Percentiles rank a stretch among this genome's conserved stretches.
Evolutionary conservation across 2,113 vertebrate genomes (phyloP).

Genomic region (Arvicanthis niloticus): DNA sequence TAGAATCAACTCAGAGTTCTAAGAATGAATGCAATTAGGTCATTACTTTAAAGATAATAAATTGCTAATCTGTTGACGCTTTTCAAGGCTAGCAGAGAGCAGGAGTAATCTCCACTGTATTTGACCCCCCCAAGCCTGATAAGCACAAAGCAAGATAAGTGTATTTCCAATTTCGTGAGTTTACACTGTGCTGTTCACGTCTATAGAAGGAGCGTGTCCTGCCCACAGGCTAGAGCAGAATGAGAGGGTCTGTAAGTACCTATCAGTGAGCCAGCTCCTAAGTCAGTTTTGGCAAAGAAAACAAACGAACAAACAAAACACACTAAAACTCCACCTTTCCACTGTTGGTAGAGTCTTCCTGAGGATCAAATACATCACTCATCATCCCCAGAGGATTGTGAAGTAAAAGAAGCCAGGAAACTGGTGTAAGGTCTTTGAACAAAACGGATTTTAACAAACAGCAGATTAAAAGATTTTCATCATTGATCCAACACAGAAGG

Average conservation of each 20-base stretch:
- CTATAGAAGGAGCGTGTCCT: background rate
- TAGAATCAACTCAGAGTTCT: conserved; percentile 13
- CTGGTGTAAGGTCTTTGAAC: background rate
- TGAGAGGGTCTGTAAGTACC: background rate
- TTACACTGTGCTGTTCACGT: background rate
- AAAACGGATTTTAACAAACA: conserved; percentile 4
- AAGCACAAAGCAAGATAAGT: background rate
- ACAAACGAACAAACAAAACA: background rate
- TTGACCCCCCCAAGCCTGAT: background rate
- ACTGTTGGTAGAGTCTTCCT: background rate
- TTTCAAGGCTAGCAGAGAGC: background rate
- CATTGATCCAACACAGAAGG: background rate
- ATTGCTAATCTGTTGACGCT: background rate
- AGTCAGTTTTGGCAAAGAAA: background rate
- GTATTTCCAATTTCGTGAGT: background rate
- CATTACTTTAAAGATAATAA: background rate
- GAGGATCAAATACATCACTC: background rate
- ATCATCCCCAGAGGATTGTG: background rate
- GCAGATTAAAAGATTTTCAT: background rate
- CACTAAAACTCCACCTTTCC: background rate
- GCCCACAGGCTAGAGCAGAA: background rate
- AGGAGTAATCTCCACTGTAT: background rate
- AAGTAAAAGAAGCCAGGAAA: background rate
- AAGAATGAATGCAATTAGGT: conserved; percentile 11
- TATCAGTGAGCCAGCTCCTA: background rate